Base-by-base conservation (phyloP, 2,113 vertebrate genomes). In the Mobula hypostoma region DNA sequence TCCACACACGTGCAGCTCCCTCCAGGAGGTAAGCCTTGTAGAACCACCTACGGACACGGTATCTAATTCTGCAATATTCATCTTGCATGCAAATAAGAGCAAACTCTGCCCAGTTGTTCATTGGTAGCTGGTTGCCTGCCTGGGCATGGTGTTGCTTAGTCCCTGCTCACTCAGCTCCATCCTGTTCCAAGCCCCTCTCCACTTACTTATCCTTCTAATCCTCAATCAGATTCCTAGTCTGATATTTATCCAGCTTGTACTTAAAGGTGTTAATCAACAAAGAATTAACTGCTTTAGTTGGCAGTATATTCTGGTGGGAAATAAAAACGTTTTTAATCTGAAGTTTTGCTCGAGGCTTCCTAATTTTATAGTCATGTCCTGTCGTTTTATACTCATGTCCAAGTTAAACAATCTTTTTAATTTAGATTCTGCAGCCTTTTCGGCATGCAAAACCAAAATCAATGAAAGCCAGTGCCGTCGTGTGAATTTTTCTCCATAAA, bases 241-340 rank as follows among this genome's bases (percentile, higher is more conserved):
- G 85, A 88, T 88, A 66, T 88, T 88, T 88, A 88, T 88, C 85
- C 58, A 88, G 58, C 61, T 88, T 27, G 5, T 88, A 88, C 85
- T 88, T 66, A 88, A 88, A 88, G 58, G 29, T 88, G 85, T 88
- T 88, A 63, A 88, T 88, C 85, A 88, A 63, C 85, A 88, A 61
- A 88, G 85, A 88, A 88, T 88, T 88, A 88, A 88, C 56, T 66
- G 85, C 58, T 88, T 88, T n/a, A 88, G 85, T 66, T 88, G 85
- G 27, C 85, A 88, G 85, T 66, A 29, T 88, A 88, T 88, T 66
- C 85, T 66, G 85, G 58, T 88, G 85, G 85, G 85, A 88, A 66
- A 27, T 48, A n/a, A 17, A 88, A n/a, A 48, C 56, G 27, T 63
- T 88, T 88, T 88, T 32, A 63, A 88, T 32, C 85, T 83, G n/a